A percentile compares a stretch with the other conserved stretches of the same genome.
phyloP scores from a whole-genome alignment of 1,140 invertebrate genomes.

The Zaprionus davidi region DNA sequence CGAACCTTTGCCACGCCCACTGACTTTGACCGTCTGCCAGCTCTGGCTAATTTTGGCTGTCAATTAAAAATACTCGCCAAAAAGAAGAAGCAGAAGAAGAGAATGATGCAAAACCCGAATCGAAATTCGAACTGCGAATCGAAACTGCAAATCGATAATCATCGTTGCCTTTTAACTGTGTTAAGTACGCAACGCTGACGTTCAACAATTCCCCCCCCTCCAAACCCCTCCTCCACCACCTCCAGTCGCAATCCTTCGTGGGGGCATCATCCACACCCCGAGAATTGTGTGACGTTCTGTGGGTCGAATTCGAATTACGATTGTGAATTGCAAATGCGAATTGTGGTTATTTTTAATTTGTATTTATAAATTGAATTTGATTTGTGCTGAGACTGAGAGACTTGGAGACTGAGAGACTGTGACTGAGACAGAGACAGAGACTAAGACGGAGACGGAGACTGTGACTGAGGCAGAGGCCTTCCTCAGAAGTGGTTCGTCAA shows the following conservation, averaged over 20 bases:
- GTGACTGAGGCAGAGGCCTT: constrained; percentile 5
- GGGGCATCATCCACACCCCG: constrained; percentile 15
- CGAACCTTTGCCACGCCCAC: constrained; percentile 55
- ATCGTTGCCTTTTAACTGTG: constrained; percentile 45
- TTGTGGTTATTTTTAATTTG: constrained; percentile 39
- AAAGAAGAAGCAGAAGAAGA: background rate
- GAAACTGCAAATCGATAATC: constrained; percentile 7
- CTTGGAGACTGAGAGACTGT: background rate
- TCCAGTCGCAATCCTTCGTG: background rate
- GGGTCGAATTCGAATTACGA: constrained; percentile 41
- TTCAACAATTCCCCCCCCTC: background rate
- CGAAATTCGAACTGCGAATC: constrained; percentile 34
- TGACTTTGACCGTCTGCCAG: constrained; percentile 51
- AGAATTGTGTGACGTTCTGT: constrained; percentile 42
- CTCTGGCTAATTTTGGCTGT: constrained; percentile 33
- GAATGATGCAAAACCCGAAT: constrained; percentile 5
- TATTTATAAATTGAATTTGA: constrained; percentile 40
- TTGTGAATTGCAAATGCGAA: constrained; percentile 5
- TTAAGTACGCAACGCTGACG: constrained; percentile 52
- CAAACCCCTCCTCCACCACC: too few species aligned
- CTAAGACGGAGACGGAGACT: background rate
- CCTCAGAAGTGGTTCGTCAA: constrained; percentile 8
- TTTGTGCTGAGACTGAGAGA: constrained; percentile 15
- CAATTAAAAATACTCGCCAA: constrained; percentile 41
- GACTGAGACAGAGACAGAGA: constrained; percentile 8